Percentiles rank a stretch among this genome's conserved stretches.
These are phyloP conservation scores for Melitaea athalia DNA, from an alignment of 2,888 invertebrate species.

Conservation along the genomic window DNA sequence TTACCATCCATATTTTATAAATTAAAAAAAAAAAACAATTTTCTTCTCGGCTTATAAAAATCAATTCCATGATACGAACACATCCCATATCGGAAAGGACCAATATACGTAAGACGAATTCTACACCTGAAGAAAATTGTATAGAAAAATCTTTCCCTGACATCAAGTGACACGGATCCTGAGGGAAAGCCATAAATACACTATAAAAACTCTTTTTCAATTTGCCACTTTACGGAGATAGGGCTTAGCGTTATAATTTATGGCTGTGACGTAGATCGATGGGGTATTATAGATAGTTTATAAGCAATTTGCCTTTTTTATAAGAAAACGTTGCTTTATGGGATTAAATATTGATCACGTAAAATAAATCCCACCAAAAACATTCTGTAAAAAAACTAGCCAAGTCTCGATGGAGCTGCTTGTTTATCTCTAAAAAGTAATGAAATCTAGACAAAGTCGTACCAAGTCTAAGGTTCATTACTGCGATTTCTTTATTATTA, in stretches of 20 bases:
- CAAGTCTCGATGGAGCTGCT: too few species aligned
- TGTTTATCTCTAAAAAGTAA: too few species aligned
- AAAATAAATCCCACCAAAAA: too few species aligned
- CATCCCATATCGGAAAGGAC: slow-evolving; percentile 22
- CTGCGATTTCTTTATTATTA: too few species aligned
- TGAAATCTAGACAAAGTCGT: too few species aligned
- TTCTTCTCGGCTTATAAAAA: not conserved
- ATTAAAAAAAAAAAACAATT: not conserved
- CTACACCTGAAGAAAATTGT: slow-evolving; percentile 31
- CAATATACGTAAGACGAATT: slow-evolving; percentile 24
- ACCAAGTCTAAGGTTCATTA: too few species aligned
- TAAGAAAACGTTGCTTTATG: slow-evolving; percentile 1
- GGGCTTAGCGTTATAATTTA: slow-evolving; percentile 47
- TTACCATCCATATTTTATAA: not conserved
- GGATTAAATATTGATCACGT: not conserved
- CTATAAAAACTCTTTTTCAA: slow-evolving; percentile 69
- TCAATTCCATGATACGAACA: slow-evolving; percentile 6
- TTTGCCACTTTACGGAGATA: slow-evolving; percentile 56
- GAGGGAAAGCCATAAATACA: slow-evolving; percentile 57
- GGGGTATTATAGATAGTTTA: slow-evolving; percentile 15
- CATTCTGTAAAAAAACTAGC: too few species aligned
- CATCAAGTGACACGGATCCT: slow-evolving; percentile 51
- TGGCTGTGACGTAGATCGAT: slow-evolving; percentile 35
- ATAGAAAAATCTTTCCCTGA: slow-evolving; percentile 48
- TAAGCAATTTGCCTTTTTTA: slow-evolving; percentile 2